Base-by-base conservation (phyloP, 2,888 invertebrate species). In the Entomobrya proxima region DNA sequence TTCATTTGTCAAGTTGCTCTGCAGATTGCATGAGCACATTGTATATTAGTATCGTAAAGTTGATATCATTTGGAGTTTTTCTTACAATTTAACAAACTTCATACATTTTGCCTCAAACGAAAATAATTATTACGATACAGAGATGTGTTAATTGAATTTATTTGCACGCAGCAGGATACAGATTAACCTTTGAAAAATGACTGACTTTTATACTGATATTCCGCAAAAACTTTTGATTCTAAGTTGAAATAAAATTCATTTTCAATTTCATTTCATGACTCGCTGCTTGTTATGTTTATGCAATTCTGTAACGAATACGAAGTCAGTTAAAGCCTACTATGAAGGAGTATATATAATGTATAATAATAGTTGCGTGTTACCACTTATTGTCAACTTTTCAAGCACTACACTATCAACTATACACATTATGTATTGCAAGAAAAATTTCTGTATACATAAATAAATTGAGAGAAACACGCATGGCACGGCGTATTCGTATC, bases 81-180 rank as follows among this genome's bases (percentile, higher is more conserved):
- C n/a, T n/a, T n/a, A n/a, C 40, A 67, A 9, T 18, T 21, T 40
- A 50, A 30, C 30, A 74, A 72, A 50, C 50, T n/a, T n/a, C 74
- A 13, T 74, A 32, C 3, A 13, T 32, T 27, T 74, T 4, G 72
- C 72, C 72, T 72, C 21, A 21, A 77, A 61, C 79, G 37, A 79
- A 79, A 79, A 79, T 52, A 69, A 50, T 78, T 64, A 52, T 74
- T 61, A 58, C 44, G 35, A 58, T 61, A 3, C 44, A 11, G 24
- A 67, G 75, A 77, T 83, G 83, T 83, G 83, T 83, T 83, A 83
- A 83, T 83, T 83, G 76, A 83, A 83, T 83, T 83, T 83, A 83
- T 83, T 83, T 77, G 83, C 76, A 83, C 83, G 32, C 83, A 77
- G 83, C 83, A 55, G 83, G 83, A 44, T 44, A 67, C 64, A 83